Percentiles rank a stretch among this genome's conserved stretches.
Evolutionary conservation across 2,113 vertebrate genomes (phyloP).

Genomic region (Bujurquina vittata): DNA sequence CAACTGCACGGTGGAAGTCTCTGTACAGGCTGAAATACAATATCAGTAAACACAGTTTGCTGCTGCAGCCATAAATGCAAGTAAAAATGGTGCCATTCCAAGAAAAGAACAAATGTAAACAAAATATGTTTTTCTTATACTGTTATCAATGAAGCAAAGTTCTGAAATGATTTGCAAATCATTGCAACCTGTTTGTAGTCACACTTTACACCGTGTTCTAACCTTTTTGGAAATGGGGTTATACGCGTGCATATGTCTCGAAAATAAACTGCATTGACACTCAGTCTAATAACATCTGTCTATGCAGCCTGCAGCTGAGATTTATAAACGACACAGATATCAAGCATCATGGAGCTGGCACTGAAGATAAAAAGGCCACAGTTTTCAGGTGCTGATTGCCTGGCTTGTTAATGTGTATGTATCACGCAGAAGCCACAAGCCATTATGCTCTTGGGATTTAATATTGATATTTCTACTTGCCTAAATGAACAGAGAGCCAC

Average conservation of each 20-base stretch:
- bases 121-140: background rate
- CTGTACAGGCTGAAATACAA: background rate
- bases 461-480: constrained; percentile 43
- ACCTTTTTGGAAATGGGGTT: background rate
- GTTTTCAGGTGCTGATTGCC: constrained; percentile 14
- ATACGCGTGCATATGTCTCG: background rate
- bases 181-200: background rate
- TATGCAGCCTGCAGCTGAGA: constrained; percentile 3
- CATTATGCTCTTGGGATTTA: constrained; percentile 36
- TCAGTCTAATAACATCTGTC: constrained; percentile 4
- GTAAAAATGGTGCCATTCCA: background rate
- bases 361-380: constrained; percentile 22
- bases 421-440: constrained; percentile 25
- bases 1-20: background rate
- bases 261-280: constrained; percentile 7
- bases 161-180: background rate
- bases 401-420: constrained; percentile 45
- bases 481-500: constrained; percentile 41
- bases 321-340: constrained; percentile 17
- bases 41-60: fast-evolving
- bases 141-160: background rate
- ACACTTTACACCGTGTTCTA: background rate
- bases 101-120: background rate
- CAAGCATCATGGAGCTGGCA: constrained; percentile 16
- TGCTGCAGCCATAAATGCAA: too few relatives aligned